These are phyloP conservation scores for Micrasema longulum DNA, from an alignment of 1,140 invertebrate species.

Conservation along the genomic window DNA sequence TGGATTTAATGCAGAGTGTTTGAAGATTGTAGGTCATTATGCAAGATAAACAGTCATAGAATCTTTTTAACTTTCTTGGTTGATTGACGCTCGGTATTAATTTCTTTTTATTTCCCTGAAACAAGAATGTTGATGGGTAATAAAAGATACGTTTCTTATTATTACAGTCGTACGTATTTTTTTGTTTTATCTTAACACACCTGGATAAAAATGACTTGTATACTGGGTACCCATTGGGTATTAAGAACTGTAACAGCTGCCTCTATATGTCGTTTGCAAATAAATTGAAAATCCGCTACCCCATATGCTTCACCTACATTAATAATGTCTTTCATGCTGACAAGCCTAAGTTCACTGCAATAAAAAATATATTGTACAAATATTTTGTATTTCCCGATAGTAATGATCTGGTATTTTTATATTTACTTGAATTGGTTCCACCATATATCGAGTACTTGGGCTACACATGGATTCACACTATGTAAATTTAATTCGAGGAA, in stretches of 20 bases:
- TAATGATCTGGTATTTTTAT: not conserved
- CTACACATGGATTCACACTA: constrained; percentile 85
- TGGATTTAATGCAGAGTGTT: constrained; percentile 81
- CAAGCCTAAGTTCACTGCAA: constrained; percentile 63
- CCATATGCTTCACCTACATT: constrained; percentile 70
- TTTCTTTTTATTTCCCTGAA: constrained; percentile 80
- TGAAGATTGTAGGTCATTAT: constrained; percentile 90
- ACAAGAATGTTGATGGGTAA: constrained; percentile 53
- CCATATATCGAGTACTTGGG: constrained; percentile 86
- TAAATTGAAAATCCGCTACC: constrained; percentile 71
- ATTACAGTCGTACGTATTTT: too few relatives aligned
- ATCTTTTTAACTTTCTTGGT: constrained; percentile 75
- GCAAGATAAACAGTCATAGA: constrained; percentile 86
- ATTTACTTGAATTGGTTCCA: constrained; percentile 79
- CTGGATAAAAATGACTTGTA: constrained; percentile 36
- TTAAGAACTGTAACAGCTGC: constrained; percentile 68
- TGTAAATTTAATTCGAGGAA: constrained; percentile 74
- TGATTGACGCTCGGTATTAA: constrained; percentile 78
- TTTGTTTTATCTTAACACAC: too few relatives aligned
- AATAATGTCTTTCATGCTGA: constrained; percentile 68
- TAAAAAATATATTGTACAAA: constrained; percentile 1
- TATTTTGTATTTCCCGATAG: not conserved
- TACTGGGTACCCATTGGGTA: constrained; percentile 71
- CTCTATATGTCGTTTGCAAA: constrained; percentile 72
- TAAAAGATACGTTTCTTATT: too few relatives aligned